Evolutionary conservation across 2,888 invertebrate species (phyloP).

Genomic region (Corythucha ciliata): DNA sequence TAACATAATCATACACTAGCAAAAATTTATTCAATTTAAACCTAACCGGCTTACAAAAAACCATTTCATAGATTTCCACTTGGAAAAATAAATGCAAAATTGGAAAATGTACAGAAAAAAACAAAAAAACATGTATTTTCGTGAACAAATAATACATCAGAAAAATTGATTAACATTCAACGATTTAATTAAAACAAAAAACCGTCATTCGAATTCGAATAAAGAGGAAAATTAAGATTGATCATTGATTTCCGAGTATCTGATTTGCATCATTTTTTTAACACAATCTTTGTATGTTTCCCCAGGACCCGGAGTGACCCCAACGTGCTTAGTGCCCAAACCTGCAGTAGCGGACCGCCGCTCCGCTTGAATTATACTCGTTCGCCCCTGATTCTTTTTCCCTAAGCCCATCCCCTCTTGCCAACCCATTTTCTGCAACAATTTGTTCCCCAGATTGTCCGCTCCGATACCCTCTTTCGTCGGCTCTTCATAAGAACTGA

Average conservation of each 20-base stretch:
- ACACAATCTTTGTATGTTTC: constrained; percentile 84
- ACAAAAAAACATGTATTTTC: no score
- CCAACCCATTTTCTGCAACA: constrained; percentile 99
- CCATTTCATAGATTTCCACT: no score
- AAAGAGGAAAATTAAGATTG: constrained; percentile 4
- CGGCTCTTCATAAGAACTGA: constrained; percentile 46
- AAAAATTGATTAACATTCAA: no score
- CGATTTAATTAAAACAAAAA: no score
- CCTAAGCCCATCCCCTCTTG: constrained; percentile 93
- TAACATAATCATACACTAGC: no score
- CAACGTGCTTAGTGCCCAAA: constrained; percentile 70
- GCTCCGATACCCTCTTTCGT: constrained; percentile 64
- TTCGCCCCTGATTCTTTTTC: constrained; percentile 82
- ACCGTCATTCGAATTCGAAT: no score
- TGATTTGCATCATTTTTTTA: constrained; percentile 78
- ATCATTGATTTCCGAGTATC: constrained; percentile 58
- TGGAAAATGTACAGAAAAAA: no score
- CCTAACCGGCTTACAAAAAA: no score
- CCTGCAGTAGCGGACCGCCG: constrained; percentile 67
- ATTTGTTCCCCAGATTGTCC: constrained; percentile 87
- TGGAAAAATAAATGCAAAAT: no score
- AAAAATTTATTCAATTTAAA: no score
- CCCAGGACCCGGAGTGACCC: constrained; percentile 68
- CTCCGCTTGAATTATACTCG: constrained; percentile 78
- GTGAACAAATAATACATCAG: no score